Conservation (phyloP, 2,113 vertebrate genomes). For the Chiloscyllium plagiosum region DNA sequence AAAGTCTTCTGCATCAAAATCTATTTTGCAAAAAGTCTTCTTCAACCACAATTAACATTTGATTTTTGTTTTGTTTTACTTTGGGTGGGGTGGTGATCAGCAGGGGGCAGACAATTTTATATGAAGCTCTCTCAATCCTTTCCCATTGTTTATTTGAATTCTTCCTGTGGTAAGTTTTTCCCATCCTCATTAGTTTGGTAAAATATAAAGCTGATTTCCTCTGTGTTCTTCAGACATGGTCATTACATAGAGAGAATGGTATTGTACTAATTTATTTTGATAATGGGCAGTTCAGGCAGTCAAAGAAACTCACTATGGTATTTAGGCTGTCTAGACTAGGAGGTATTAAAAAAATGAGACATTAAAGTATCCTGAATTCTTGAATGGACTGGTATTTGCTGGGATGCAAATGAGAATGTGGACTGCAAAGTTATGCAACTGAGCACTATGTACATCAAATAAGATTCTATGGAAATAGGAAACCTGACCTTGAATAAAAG, state of each 20-base stretch:
- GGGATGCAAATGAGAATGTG: background rate
- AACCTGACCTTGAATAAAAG: background rate
- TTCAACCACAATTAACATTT: background rate
- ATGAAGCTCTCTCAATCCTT: background rate
- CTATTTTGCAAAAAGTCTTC: background rate
- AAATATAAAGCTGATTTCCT: background rate
- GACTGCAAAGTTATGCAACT: background rate
- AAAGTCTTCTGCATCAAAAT: background rate
- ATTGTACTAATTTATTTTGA: conserved; percentile 19
- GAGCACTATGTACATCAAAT: background rate
- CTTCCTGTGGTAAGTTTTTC: background rate
- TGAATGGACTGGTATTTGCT: background rate
- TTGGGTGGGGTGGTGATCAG: background rate
- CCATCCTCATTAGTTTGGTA: background rate
- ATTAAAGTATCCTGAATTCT: background rate
- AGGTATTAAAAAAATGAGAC: conserved; percentile 1
- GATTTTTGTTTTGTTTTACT: background rate
- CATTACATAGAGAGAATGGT: background rate
- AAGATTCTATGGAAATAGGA: background rate
- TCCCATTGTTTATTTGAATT: background rate
- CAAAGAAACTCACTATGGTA: background rate
- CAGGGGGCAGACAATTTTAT: background rate
- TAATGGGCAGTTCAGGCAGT: background rate
- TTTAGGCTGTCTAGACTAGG: conserved; percentile 25
- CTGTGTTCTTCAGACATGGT: background rate